Base-by-base conservation (phyloP, 1,140 invertebrate species). In the Brachionus koreanus region DNA sequence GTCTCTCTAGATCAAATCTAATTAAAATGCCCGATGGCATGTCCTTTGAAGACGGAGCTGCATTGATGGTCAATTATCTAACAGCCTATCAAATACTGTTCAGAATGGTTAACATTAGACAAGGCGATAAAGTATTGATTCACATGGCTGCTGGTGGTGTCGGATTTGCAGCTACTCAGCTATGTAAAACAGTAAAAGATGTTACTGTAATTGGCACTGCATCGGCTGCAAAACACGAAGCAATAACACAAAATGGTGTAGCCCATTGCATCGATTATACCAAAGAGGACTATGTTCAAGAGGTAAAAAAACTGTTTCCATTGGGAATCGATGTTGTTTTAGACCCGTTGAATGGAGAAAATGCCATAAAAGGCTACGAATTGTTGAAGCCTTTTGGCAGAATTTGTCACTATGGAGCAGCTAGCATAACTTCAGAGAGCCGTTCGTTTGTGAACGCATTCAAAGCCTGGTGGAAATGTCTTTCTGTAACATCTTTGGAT, bases 301-400 rank as follows among this genome's bases (percentile, higher is more conserved):
- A 87, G 33, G 83, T 90, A 33, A 84, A 84, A 79, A 82, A 84
- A 6, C 57, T 85, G 13, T 84, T 83, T 52, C 87, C 88, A 5
- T 42, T 86, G 65, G 89, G 85, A 35, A 93, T 96, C 6, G 93
- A 95, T 86, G 92, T 95, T 52, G 93, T 95, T 12, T 88, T 96
- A 85, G 94, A 96, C 88, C 94, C 94, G 86, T 89, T 95, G 52
- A 94, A 93, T 86, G 94, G 94, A 12, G 94, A 95, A 84, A 94
- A 96, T 87, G 94, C 93, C 86, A 89, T 89, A 88, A 91, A 92
- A 85, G 93, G 94, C 43, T 93, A 94, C 85, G 91, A 90, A 43
- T 89, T 96, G 19, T 90, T 96, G 52, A 95, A 94, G 87, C 94
- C 94, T 0, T 93, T 95, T 92, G 94, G 94, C 86, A 92, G 91